phyloP scores from a whole-genome alignment of 2,113 vertebrate genomes.

The Gila orcuttii region DNA sequence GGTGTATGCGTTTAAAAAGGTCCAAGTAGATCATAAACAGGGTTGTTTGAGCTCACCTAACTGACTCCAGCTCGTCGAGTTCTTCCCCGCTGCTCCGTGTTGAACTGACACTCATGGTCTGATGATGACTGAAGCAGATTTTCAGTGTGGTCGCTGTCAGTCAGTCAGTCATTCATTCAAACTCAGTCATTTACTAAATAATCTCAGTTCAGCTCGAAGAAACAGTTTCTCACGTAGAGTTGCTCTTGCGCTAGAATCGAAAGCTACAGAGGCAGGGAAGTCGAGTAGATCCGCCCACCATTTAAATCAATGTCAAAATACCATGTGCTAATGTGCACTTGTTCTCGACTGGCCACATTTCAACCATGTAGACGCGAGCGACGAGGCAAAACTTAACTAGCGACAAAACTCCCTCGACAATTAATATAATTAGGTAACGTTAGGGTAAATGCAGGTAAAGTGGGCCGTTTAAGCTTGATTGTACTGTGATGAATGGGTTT shows the following conservation, averaged over 20 bases:
- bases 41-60: slow-evolving; percentile 36
- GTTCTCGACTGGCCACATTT: neutral
- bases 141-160: neutral
- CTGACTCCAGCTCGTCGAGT: slow-evolving; percentile 67
- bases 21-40: neutral
- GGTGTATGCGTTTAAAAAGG: slow-evolving; percentile 33
- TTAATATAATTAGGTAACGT: too few species aligned
- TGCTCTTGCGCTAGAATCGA: neutral
- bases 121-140: neutral
- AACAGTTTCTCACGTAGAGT: neutral
- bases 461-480: too few species aligned
- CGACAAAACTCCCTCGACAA: neutral
- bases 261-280: slow-evolving; percentile 19
- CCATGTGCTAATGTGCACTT: neutral
- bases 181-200: too few species aligned
- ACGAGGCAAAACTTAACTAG: neutral
- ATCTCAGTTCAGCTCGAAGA: neutral
- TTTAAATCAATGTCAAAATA: neutral
- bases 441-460: too few species aligned
- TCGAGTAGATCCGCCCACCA: neutral
- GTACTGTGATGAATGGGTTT: too few species aligned
- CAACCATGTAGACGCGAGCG: neutral
- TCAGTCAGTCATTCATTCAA: neutral
- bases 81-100: slow-evolving; percentile 49
- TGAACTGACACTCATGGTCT: slow-evolving; percentile 65